A percentile compares a stretch with the other conserved stretches of the same genome.
These are phyloP conservation scores for Pseudopipra pipra DNA, from an alignment of 2,113 vertebrate species.

Conservation along the genomic window DNA sequence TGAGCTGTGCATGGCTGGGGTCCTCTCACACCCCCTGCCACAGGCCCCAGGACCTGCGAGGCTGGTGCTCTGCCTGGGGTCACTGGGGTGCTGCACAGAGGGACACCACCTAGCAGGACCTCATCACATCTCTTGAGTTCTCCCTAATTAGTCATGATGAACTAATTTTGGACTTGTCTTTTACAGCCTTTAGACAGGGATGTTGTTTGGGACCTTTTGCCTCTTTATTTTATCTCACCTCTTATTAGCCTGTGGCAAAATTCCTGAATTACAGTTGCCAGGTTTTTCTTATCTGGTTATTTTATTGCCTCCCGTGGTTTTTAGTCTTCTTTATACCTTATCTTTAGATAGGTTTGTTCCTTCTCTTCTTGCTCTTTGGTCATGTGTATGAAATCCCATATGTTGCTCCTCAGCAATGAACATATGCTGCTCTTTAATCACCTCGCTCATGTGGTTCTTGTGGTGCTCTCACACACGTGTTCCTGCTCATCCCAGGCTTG, in stretches of 20 bases:
- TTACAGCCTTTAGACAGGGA: neutral
- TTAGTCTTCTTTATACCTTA: neutral
- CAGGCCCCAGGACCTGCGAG: fast-evolving
- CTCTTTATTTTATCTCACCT: conserved; percentile 15
- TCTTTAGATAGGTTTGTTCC: neutral
- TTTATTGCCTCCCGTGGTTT: neutral
- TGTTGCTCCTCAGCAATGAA: neutral
- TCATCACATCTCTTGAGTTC: neutral
- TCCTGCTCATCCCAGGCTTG: neutral
- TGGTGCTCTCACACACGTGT: neutral
- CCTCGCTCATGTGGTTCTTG: neutral
- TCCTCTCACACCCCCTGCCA: neutral
- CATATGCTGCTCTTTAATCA: neutral
- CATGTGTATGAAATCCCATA: neutral
- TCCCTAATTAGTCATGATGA: neutral
- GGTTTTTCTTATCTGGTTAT: conserved; percentile 1
- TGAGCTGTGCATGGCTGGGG: neutral
- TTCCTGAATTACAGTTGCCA: conserved; percentile 28
- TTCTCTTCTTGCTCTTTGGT: neutral
- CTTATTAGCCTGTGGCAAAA: conserved; percentile 7
- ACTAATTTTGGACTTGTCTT: neutral
- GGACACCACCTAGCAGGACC: neutral
- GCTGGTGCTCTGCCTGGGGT: neutral
- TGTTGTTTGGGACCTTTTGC: conserved; percentile 8
- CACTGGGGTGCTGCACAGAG: neutral